Conservation (phyloP, 2,888 invertebrate genomes). For the Aleiodes testaceus region DNA sequence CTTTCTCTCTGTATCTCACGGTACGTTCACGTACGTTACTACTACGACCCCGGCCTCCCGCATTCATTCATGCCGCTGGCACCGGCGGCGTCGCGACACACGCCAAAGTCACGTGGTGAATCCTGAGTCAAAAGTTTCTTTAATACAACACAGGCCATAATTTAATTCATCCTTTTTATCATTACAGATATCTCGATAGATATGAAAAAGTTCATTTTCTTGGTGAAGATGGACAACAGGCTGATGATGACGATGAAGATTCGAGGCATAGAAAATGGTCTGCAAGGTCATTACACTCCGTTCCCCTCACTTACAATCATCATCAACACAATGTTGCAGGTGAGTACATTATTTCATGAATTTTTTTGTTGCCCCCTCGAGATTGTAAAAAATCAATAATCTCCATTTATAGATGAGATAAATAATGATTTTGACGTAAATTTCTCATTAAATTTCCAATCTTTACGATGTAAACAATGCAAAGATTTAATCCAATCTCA, state of each 20-base stretch:
- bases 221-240: constrained; percentile 88
- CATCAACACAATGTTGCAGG: constrained; percentile 84
- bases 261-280: constrained; percentile 82
- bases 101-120: constrained; percentile 50
- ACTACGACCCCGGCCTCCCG: constrained; percentile 42
- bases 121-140: constrained; percentile 23
- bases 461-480: too few species aligned
- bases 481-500: too few species aligned
- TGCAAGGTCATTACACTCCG: constrained; percentile 78
- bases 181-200: constrained; percentile 81
- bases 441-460: too few species aligned
- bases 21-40: constrained; percentile 43
- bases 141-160: constrained; percentile 5
- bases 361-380: background rate
- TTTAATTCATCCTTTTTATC: constrained; percentile 24
- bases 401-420: too few species aligned
- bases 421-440: too few species aligned
- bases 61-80: constrained; percentile 51
- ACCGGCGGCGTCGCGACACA: constrained; percentile 44
- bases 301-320: constrained; percentile 85
- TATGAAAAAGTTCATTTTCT: constrained; percentile 94
- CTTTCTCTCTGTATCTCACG: constrained; percentile 30
- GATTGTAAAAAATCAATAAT: too few species aligned
- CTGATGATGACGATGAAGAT: constrained; percentile 85
- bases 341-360: constrained; percentile 62